phyloP scores from a whole-genome alignment of 1,140 invertebrate species.

The Colletes gigas region DNA sequence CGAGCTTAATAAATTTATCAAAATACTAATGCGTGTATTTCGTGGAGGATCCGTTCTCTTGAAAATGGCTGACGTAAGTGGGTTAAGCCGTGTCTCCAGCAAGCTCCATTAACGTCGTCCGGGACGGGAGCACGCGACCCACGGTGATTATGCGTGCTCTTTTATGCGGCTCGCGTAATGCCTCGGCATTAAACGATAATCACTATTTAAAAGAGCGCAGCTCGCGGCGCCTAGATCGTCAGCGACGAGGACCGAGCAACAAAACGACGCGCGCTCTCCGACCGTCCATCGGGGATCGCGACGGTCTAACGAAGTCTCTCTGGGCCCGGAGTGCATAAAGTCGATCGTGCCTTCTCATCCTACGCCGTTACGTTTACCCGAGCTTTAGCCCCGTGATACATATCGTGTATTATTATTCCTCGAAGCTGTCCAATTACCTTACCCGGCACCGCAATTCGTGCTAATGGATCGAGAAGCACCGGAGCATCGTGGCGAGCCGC shows the following conservation, averaged over 20 bases:
- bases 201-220: not conserved
- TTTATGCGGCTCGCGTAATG: not conserved
- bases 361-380: constrained; percentile 13
- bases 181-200: constrained; percentile 4
- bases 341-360: constrained; percentile 27
- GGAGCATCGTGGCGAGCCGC: constrained; percentile 55
- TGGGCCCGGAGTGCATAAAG: constrained; percentile 11
- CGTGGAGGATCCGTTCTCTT: not conserved
- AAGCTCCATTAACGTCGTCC: not conserved
- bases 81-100: not conserved
- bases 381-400: constrained; percentile 43
- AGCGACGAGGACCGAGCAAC: not conserved
- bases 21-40: too few species aligned
- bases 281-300: not conserved
- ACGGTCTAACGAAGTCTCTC: not conserved
- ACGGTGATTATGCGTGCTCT: not conserved
- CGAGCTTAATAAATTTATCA: too few species aligned
- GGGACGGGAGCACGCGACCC: not conserved
- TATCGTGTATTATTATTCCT: constrained; percentile 67
- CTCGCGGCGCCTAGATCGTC: not conserved
- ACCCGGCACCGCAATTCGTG: constrained; percentile 60
- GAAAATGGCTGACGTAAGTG: not conserved
- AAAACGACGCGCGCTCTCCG: not conserved
- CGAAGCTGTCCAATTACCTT: constrained; percentile 66
- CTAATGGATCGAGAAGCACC: constrained; percentile 66